Evolutionary conservation across 2,113 vertebrate genomes (phyloP), one percentile per base, ranked within the genome.

Genomic region (Dicrurus megarhynchus): DNA sequence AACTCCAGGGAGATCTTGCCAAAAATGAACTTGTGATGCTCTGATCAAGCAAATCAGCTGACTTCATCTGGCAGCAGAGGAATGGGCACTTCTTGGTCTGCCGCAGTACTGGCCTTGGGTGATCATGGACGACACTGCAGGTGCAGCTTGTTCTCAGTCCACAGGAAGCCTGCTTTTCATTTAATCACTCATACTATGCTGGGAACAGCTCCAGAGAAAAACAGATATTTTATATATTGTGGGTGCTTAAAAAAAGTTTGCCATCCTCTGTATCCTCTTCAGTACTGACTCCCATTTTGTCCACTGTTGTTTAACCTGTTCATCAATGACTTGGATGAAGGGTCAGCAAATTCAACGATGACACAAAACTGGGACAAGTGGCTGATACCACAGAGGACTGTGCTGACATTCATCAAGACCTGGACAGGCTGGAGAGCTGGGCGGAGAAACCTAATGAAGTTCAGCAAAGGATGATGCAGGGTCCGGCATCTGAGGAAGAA

Each of bases 61-160:
- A 8, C 26, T 87, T 56, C 16, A 39, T 22, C 33, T 41, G 42
- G 30, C n/a, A 44, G 47, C 26, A 33, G 49, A 57, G 42, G 26
- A 63, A 52, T 19, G 17, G 59, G 16, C 16, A 26, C 18, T 68
- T 68, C 21, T 41, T 67, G 3, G 7, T 37, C 16, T 83, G 18
- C n/a, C 8, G 8, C 26, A 37, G 60, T 39, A 20, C 52, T 82
- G 41, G 21, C 52, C 52, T 50, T 33, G 3, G 15, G 21, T 67
- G 35, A n/a, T 11, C 52, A 35, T 8, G 5, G 4, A 32, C 0
- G 0, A 44, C 17, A 33, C 46, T 55, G 64, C n/a, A 71, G 27
- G 15, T 71, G 32, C 39, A 55, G 23, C 50, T 65, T 82, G 5
- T 71, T 70, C 19, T 46, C 30, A 49, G 35, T 23, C 19, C 27